Evolutionary conservation across 2,888 invertebrate species (phyloP).

Genomic region (Pyrgus malvae): DNA sequence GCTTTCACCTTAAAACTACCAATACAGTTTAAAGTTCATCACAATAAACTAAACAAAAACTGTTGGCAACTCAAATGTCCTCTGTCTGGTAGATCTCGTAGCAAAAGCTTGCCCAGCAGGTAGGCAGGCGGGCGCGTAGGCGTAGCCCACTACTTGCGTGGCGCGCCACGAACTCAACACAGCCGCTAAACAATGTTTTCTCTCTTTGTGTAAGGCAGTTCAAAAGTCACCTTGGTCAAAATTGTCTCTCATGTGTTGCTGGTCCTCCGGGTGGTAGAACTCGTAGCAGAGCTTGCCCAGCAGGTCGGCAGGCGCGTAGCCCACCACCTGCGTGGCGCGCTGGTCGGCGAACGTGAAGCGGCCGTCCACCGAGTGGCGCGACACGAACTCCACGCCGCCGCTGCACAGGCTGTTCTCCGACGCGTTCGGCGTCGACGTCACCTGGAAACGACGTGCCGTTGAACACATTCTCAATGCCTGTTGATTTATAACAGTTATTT

Average conservation of each 20-base stretch:
- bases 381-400: conserved; percentile 96
- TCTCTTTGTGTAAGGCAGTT: neutral
- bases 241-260: conserved; percentile 98
- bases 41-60: too few species aligned
- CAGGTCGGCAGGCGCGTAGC: conserved; percentile 96
- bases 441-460: conserved; percentile 73
- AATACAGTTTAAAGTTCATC: too few species aligned
- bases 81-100: too few species aligned
- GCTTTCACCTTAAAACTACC: too few species aligned
- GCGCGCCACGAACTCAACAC: too few species aligned
- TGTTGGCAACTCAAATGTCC: too few species aligned
- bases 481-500: too few species aligned
- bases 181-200: too few species aligned
- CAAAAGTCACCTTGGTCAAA: conserved; percentile 68
- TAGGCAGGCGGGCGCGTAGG: too few species aligned
- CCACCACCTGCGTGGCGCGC: conserved; percentile 94
- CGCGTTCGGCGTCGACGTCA: conserved; percentile 96
- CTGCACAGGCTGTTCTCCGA: conserved; percentile 91
- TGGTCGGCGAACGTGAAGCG: conserved; percentile 99
- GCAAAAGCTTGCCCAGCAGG: too few species aligned
- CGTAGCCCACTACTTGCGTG: too few species aligned
- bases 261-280: conserved; percentile 98
- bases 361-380: conserved; percentile 97
- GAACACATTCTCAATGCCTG: too few species aligned
- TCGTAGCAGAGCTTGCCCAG: conserved; percentile 98